These are phyloP conservation scores for Crotalus viridis DNA, from an alignment of 2,113 vertebrate species.

Conservation along the genomic window DNA sequence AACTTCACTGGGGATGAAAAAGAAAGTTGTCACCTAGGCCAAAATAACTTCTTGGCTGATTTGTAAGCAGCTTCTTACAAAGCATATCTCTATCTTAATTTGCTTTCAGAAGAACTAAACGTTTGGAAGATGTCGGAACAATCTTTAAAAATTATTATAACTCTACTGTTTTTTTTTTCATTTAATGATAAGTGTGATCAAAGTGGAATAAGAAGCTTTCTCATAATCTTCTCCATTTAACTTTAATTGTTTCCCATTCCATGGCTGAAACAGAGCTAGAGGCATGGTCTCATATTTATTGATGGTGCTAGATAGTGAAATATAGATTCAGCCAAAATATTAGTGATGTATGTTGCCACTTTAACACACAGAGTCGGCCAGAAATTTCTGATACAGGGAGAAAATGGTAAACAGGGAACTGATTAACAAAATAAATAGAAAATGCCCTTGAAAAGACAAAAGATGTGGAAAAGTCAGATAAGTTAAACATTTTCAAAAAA, in stretches of 20 bases:
- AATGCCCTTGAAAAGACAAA: constrained; percentile 21
- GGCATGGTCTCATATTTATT: neutral
- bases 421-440: constrained; percentile 23
- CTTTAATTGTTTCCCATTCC: neutral
- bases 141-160: neutral
- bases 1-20: neutral
- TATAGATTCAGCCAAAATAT: neutral
- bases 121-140: neutral
- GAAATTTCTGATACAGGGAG: neutral
- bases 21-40: neutral
- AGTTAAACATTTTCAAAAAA: constrained; percentile 14
- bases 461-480: constrained; percentile 3
- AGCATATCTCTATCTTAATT: neutral
- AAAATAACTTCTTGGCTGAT: neutral
- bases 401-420: constrained; percentile 3
- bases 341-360: neutral
- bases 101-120: neutral
- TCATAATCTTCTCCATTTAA: neutral
- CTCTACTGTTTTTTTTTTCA: neutral
- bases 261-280: neutral
- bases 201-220: neutral
- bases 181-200: neutral
- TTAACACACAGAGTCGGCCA: neutral
- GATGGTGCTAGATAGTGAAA: neutral
- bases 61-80: neutral